Evolutionary conservation across 2,888 invertebrate genomes (phyloP).

Genomic region (Sinohyriopsis cumingii): DNA sequence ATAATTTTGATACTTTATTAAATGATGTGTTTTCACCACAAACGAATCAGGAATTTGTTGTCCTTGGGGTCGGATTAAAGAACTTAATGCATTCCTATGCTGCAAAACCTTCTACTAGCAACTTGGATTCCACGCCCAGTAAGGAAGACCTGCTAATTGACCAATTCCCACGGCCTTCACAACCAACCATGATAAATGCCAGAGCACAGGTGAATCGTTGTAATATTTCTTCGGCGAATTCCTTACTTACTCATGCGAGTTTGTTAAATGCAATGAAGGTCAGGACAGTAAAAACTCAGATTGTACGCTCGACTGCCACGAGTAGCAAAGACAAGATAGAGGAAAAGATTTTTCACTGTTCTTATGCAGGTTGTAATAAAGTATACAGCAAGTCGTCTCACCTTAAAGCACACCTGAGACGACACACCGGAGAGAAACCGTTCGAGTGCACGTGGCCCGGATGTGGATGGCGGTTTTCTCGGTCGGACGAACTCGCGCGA

Average conservation of each 20-base stretch:
- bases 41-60: constrained; percentile 61
- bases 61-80: constrained; percentile 69
- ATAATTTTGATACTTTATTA: constrained; percentile 22
- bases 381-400: constrained; percentile 98
- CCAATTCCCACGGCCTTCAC: constrained; percentile 40
- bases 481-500: constrained; percentile 93
- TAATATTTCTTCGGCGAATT: constrained; percentile 31
- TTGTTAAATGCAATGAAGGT: constrained; percentile 47
- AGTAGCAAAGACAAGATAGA: constrained; percentile 50
- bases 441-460: constrained; percentile 78
- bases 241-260: constrained; percentile 45
- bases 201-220: constrained; percentile 32
- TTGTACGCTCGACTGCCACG: constrained; percentile 23
- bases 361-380: constrained; percentile 82
- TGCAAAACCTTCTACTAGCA: constrained; percentile 32
- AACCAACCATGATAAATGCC: constrained; percentile 20
- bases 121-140: constrained; percentile 8
- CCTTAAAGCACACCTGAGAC: constrained; percentile 93
- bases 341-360: constrained; percentile 78
- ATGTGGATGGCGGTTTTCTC: constrained; percentile 93
- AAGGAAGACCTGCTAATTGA: constrained; percentile 43
- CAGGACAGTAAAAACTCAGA: constrained; percentile 37
- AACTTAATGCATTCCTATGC: constrained; percentile 63
- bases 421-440: constrained; percentile 86
- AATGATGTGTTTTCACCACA: constrained; percentile 38